A percentile compares a stretch with the other conserved stretches of the same genome.
Conservation (phyloP, 2,888 invertebrate species). For the Cotesia congregata region DNA sequence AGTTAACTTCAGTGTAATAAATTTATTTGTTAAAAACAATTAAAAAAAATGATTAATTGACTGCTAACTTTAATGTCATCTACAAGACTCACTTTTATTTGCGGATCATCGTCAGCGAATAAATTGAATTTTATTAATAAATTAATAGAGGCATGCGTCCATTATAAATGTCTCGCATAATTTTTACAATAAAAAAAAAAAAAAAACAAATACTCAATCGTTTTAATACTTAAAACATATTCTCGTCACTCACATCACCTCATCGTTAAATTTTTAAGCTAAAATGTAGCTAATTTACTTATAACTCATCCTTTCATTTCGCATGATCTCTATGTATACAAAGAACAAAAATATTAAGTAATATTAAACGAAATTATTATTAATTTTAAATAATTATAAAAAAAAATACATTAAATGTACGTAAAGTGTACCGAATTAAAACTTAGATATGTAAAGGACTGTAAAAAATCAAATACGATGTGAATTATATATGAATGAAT, state of each 20-base stretch:
- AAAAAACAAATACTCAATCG: background rate
- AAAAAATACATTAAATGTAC: conserved; percentile 8
- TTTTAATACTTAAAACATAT: conserved; percentile 6
- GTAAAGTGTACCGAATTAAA: conserved; percentile 11
- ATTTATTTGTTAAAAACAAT: too few relatives aligned
- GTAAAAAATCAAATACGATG: conserved; percentile 47
- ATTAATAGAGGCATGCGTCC: background rate
- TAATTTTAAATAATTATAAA: background rate
- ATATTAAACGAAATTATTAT: background rate
- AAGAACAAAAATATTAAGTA: conserved; percentile 4
- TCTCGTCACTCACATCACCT: background rate
- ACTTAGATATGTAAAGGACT: conserved; percentile 40
- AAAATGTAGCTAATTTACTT: background rate
- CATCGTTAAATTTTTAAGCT: background rate
- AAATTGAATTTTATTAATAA: background rate
- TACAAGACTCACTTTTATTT: background rate
- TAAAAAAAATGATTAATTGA: too few relatives aligned
- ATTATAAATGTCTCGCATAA: background rate
- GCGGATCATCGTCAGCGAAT: background rate
- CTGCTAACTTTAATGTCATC: background rate
- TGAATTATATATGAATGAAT: conserved; percentile 40
- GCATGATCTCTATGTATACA: background rate
- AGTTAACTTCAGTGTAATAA: too few relatives aligned
- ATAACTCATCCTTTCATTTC: background rate
- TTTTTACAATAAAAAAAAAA: background rate